Conservation (phyloP, 2,113 vertebrate genomes). For the Pica pica region DNA sequence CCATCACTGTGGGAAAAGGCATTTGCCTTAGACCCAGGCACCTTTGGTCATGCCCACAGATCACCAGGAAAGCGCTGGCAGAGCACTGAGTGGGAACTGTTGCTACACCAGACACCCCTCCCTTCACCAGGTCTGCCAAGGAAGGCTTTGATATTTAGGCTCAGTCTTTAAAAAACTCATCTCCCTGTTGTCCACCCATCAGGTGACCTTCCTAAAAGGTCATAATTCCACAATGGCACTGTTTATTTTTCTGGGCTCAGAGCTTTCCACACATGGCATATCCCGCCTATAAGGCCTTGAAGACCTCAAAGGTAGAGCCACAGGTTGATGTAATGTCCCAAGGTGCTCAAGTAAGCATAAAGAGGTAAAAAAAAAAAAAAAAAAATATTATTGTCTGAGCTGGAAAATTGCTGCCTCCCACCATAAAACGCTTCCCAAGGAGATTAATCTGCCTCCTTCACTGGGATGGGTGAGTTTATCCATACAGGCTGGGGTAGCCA, state of each 20-base stretch:
- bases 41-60: background rate
- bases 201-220: background rate
- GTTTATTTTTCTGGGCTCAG: background rate
- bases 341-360: background rate
- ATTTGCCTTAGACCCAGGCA: background rate
- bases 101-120: background rate
- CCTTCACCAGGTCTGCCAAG: background rate
- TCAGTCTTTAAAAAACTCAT: background rate
- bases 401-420: background rate
- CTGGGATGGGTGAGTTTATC: background rate
- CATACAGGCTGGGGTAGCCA: background rate
- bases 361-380: background rate
- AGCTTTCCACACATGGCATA: background rate
- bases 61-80: background rate
- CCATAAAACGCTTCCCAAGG: background rate
- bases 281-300: background rate
- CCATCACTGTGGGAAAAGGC: background rate
- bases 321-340: background rate
- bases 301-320: background rate
- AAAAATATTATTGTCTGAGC: fast-evolving
- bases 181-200: background rate
- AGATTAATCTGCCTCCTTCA: background rate
- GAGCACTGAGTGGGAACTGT: background rate
- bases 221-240: background rate
- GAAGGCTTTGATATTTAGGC: background rate